Evolutionary conservation across 1,140 invertebrate species (phyloP), one percentile per base, ranked within the genome.

Genomic region (Marisa cornuarietis): DNA sequence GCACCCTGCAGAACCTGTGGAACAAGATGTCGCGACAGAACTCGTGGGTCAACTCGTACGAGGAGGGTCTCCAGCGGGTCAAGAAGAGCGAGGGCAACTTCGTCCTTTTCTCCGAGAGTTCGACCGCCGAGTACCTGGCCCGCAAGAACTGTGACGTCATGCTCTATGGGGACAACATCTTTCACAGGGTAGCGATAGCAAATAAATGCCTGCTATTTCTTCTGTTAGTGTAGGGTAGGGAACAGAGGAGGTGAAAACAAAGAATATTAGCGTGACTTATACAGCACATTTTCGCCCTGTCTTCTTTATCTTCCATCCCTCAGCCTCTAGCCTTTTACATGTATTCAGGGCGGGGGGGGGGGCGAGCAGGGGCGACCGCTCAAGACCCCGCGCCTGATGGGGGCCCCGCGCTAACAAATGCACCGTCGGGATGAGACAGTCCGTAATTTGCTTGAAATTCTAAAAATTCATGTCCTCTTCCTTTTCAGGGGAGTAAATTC

Each of bases 71-170:
- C 0, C 93, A 95, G 81, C 92, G 95, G 14, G 96, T 98, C 18
- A 79, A 85, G 76, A 68, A 83, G 20, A 86, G 83, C 9, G 85
- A 87, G 65, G 93, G 94, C 73, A 97, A 97, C 90, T 98, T 97
- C 90, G 97, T 97, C 31, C 93, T 97, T 83, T 92, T 99, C 7
- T 94, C 98, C 78, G 97, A 98, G 91, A 96, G 96, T 20, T 96
- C 96, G 0, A 97, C 95, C 87, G 98, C 97, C 88, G 96, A 98
- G 88, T 98, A 97, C 90, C 94, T 94, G 68, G 98, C 98, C 90
- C 95, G 96, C 86, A 91, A 95, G 76, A 93, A 96, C 0, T 99
- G 98, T 91, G 96, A 98, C 88, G 96, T 86, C 13, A 83, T 85
- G 78, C 54, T 82, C 20, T 84, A 85, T 72, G 87, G 83, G 42